Base-by-base conservation (phyloP, 2,797 vertebrate genomes). In the Hirundo rustica region DNA sequence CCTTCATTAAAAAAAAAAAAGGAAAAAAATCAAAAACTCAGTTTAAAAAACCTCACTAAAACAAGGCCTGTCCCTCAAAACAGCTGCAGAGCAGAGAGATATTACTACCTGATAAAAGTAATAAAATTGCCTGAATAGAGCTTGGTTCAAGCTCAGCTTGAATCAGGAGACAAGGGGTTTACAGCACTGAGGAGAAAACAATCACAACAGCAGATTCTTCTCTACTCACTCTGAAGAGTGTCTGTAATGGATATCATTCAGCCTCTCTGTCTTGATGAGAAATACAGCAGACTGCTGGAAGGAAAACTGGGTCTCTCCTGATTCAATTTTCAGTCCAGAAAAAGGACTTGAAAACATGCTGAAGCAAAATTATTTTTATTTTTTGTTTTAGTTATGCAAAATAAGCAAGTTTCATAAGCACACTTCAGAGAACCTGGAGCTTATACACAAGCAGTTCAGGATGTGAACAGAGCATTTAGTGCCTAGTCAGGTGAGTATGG, bases 251-350 rank as follows among this genome's bases (percentile, higher is more conserved):
- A 30, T 61, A 50, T 18, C 57, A 44, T 13, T 82, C 50, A 57
- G 32, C 18, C 14, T 65, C 64, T 84, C 62, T 67, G 22, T n/a
- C 57, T 17, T 40, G 53, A 60, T 32, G 23, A 54, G 54, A 73
- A 68, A 58, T 13, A 26, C 0, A 40, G 10, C 3, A 32, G 16
- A 8, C 30, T 57, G 47, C 55, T 34, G 30, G 5, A 34, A 82
- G n/a, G 64, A 79, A 7, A n/a, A 44, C 7, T 1, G 1, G 7
- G 11, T 4, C 19, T 88, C 57, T 76, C 42, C 20, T 6, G 0
- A 20, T 38, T 62, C 29, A 23, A 42, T 42, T 26, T 23, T 32
- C 61, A 60, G 23, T 57, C 58, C 64, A 38, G 44, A 14, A 48
- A 84, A 82, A 18, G 4, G 8, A 4, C 40, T 11, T 61, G 18